Base-by-base conservation (phyloP, 2,113 vertebrate species). In the Mystacornis crossleyi region DNA sequence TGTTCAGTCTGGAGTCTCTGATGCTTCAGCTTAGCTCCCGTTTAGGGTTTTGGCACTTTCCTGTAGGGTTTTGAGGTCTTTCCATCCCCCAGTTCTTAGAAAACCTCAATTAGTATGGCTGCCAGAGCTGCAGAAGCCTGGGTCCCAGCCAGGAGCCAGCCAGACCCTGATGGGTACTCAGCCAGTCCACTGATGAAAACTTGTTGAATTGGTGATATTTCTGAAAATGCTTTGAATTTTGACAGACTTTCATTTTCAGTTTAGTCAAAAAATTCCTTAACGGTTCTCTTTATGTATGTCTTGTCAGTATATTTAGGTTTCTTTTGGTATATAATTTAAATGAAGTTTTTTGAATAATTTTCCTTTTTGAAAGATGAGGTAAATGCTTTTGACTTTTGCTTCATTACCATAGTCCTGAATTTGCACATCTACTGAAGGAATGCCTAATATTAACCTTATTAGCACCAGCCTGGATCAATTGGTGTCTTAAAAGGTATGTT, bases 401-500 rank as follows among this genome's bases (percentile, higher is more conserved):
- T 85, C 38, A 15, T 85, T 95, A 31, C 9, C 20, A 14, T 45
- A 31, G 29, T 67, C 40, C 55, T 75, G 40, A 79, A 70, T 64
- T 36, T 81, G 62, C 61, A 23, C 19, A 61, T 66, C 26, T 77
- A 70, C 82, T 62, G 77, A 75, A 97, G 72, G 26, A 94, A 89
- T 81, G 15, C 38, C 69, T 74, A 78, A 58, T 18, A 8, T n/a
- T 55, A 73, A 72, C 58, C 69, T 79, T 93, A 74, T 60, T 93
- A 69, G 65, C 38, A 78, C 18, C 20, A 42, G 6, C 40, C 53
- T 54, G 91, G 45, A 95, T 97, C 83, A 97, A 80, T 91, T 51
- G 54, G 71, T 88, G 50, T 90, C 40, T 90, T 96, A 96, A 97
- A 50, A 96, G 93, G 43, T 70, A 34, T 89, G 72, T 97, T 97